These are phyloP conservation scores for Montipora capricornis DNA, from an alignment of 64 coral and sea anemone species.

Conservation along the genomic window DNA sequence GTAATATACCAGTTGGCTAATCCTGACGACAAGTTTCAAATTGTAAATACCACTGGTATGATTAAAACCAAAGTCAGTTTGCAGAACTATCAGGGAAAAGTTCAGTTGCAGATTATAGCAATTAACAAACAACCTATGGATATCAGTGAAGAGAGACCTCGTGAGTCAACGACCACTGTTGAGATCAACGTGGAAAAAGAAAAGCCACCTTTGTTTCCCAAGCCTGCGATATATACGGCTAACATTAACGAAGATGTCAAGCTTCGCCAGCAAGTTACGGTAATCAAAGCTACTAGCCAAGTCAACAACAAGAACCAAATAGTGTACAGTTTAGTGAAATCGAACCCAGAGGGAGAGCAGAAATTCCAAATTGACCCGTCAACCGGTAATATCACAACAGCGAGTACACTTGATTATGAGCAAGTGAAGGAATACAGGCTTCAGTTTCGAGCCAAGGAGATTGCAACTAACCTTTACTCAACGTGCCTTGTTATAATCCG, in stretches of 20 bases:
- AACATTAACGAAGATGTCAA: slow-evolving; percentile 1
- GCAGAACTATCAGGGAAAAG: neutral
- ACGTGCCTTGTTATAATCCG: slow-evolving; percentile 12
- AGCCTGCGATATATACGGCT: neutral
- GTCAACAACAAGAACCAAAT: neutral
- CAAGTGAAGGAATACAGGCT: slow-evolving; percentile 33
- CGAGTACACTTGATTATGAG: slow-evolving; percentile 52
- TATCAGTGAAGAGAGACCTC: neutral
- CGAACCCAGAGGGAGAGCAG: slow-evolving; percentile 37
- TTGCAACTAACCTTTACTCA: slow-evolving; percentile 15
- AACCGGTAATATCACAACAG: slow-evolving; percentile 40
- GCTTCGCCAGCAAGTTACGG: neutral
- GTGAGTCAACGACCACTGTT: slow-evolving; percentile 35
- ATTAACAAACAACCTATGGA: slow-evolving; percentile 36
- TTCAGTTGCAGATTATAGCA: slow-evolving; percentile 12
- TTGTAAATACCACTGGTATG: neutral
- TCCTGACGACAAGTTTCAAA: slow-evolving; percentile 46
- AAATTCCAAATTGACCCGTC: slow-evolving; percentile 52
- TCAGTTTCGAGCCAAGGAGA: slow-evolving; percentile 53
- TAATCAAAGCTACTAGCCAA: slow-evolving; percentile 13
- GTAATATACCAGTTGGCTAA: slow-evolving; percentile 34
- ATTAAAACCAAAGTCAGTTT: slow-evolving; percentile 40
- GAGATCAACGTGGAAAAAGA: slow-evolving; percentile 47
- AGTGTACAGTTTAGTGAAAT: slow-evolving; percentile 66
- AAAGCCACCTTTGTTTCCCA: slow-evolving; percentile 7